Evolutionary conservation across 53 echinoderm and acorn worm species (phyloP).

Genomic region (Temnopleurus reevesii): DNA sequence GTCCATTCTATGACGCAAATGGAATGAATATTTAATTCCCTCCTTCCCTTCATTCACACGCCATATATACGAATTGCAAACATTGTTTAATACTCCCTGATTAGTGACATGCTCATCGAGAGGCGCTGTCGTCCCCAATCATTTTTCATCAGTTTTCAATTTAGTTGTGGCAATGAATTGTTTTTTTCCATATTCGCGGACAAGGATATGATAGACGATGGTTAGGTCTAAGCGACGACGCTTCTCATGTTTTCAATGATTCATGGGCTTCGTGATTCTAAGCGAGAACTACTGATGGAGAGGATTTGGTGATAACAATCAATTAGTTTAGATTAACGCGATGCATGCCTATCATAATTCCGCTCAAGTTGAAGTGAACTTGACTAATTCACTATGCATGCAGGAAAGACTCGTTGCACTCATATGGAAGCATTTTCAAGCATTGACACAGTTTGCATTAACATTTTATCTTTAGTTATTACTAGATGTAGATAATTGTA

Average conservation of each 20-base stretch:
- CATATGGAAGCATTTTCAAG: no score
- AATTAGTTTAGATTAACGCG: slow-evolving; percentile 28
- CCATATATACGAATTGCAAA: not conserved
- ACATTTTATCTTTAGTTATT: no score
- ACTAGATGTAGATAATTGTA: no score
- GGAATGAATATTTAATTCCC: not conserved
- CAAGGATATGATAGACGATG: slow-evolving; percentile 4
- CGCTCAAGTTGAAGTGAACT: not conserved
- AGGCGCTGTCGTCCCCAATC: slow-evolving; percentile 1
- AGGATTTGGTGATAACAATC: slow-evolving; percentile 51
- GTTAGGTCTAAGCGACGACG: not conserved
- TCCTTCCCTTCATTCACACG: not conserved
- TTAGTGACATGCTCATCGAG: not conserved
- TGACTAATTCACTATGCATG: not conserved
- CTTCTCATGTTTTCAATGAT: not conserved
- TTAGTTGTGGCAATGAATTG: slow-evolving; percentile 36
- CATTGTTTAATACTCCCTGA: slow-evolving; percentile 34
- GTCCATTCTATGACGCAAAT: not conserved
- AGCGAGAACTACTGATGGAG: slow-evolving; percentile 17
- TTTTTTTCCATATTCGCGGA: not conserved
- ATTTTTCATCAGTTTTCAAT: slow-evolving; percentile 26
- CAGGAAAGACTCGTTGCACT: no score
- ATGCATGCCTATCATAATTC: slow-evolving; percentile 16
- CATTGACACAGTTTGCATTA: no score
- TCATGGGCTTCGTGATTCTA: not conserved